A percentile compares a stretch with the other conserved stretches of the same genome.
phyloP scores from a whole-genome alignment of 1,140 invertebrate species.

The Achroia grisella region DNA sequence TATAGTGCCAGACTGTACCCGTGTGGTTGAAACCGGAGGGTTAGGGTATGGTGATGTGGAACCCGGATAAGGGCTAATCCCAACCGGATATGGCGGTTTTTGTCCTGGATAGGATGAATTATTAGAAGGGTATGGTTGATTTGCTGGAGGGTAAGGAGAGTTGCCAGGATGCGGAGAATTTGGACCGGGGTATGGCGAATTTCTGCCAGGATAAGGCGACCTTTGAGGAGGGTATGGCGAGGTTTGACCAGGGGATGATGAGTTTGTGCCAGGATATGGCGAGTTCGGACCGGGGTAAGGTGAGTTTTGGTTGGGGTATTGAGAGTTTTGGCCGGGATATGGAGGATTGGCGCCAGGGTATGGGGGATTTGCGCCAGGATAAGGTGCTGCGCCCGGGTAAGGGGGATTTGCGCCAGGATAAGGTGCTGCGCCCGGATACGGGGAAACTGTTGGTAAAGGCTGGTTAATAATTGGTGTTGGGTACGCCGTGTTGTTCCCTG shows the following conservation, averaged over 20 bases:
- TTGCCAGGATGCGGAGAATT: too few species aligned
- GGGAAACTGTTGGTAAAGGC: slow-evolving; percentile 10
- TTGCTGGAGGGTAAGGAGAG: not conserved
- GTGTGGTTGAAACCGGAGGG: not conserved
- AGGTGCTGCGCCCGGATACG: slow-evolving; percentile 8
- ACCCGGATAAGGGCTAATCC: too few species aligned
- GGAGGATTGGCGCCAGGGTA: slow-evolving; percentile 17
- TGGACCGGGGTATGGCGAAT: not conserved
- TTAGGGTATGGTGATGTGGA: not conserved
- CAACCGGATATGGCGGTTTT: not conserved
- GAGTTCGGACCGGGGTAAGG: slow-evolving; percentile 17
- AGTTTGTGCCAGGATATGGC: slow-evolving; percentile 13
- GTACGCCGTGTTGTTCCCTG: not conserved
- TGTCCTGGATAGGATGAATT: not conserved
- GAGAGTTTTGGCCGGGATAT: slow-evolving; percentile 11
- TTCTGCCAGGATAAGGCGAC: not conserved
- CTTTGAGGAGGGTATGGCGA: not conserved
- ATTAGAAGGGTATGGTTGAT: not conserved
- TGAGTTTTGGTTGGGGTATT: slow-evolving; percentile 11
- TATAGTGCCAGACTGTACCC: slow-evolving; percentile 28
- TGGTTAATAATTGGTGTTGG: slow-evolving; percentile 20
- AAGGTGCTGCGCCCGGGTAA: too few species aligned
- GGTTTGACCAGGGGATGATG: slow-evolving; percentile 7
- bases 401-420: slow-evolving; percentile 11
- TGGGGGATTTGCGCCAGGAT: slow-evolving; percentile 11